These are phyloP conservation scores for Dicerorhinus sumatrensis DNA, from an alignment of 2,113 vertebrate species.

Conservation along the genomic window DNA sequence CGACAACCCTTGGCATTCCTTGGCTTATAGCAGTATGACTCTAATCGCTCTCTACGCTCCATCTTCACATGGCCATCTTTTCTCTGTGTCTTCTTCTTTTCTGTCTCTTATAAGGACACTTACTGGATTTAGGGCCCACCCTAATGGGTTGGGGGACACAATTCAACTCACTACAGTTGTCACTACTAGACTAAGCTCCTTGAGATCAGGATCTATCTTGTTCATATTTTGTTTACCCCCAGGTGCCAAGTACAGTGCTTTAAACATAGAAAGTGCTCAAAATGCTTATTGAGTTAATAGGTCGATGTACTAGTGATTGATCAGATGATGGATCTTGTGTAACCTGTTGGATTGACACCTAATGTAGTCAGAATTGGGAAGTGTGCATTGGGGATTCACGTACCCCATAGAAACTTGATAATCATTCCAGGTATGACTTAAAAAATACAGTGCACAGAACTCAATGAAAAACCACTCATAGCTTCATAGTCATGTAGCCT, in stretches of 20 bases:
- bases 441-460: background rate
- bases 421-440: slow-evolving; percentile 5
- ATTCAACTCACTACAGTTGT: background rate
- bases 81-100: background rate
- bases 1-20: background rate
- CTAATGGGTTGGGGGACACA: background rate
- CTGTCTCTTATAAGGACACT: background rate
- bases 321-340: background rate
- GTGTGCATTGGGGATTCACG: background rate
- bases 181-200: slow-evolving; percentile 17
- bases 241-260: background rate
- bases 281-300: background rate
- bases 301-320: background rate
- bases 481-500: slow-evolving; percentile 6
- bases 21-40: background rate
- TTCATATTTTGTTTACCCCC: background rate
- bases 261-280: background rate
- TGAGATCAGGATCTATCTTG: background rate
- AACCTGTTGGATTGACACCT: background rate
- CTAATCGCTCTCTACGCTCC: background rate
- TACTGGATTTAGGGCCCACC: background rate
- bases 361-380: background rate
- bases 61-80: background rate
- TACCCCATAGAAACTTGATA: background rate
- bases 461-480: background rate